These are phyloP conservation scores for Aplocera efformata DNA, from an alignment of 2,888 invertebrate species.

Conservation along the genomic window DNA sequence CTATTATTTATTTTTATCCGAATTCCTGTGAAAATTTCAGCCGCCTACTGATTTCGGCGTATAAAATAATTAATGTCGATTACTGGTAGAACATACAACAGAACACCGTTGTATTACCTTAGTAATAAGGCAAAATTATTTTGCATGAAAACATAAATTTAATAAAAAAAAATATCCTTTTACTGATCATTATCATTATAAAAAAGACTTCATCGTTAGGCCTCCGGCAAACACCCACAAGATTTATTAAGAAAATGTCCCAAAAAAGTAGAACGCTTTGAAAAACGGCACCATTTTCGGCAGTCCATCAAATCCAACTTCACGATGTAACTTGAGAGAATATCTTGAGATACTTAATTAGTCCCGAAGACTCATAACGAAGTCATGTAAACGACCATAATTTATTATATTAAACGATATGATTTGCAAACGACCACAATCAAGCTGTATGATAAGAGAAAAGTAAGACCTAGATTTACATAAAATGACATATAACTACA, in stretches of 20 bases:
- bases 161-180: no score
- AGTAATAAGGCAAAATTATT: no score
- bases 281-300: constrained; percentile 27
- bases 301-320: constrained; percentile 37
- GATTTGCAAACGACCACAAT: constrained; percentile 51
- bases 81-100: no score
- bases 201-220: background rate
- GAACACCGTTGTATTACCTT: no score
- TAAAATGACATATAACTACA: no score
- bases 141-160: no score
- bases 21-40: no score
- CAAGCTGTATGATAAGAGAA: constrained; percentile 38
- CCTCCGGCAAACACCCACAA: background rate
- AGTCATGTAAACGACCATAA: constrained; percentile 51
- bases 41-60: no score
- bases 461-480: no score
- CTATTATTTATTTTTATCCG: no score
- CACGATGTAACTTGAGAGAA: constrained; percentile 45
- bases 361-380: constrained; percentile 41
- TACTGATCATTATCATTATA: background rate
- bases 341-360: constrained; percentile 52
- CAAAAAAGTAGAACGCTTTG: constrained; percentile 11
- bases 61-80: no score
- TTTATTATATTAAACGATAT: constrained; percentile 64
- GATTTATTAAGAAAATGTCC: background rate